Evolutionary conservation across 2,888 invertebrate genomes (phyloP).

Genomic region (Hylaea fasciaria): DNA sequence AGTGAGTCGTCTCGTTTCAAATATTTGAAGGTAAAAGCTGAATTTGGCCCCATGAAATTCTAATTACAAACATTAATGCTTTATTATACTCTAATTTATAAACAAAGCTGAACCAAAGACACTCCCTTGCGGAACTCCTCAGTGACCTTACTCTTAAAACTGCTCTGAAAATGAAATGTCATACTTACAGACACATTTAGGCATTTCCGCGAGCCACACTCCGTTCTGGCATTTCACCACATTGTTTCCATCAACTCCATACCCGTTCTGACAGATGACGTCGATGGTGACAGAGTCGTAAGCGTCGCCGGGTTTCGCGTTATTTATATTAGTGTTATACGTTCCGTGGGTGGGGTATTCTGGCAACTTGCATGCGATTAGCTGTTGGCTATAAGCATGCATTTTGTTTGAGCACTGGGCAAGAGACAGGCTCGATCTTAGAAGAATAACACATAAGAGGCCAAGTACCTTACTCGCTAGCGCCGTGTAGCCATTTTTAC

Average conservation of each 20-base stretch:
- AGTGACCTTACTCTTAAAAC: not conserved
- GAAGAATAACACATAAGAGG: too few species aligned
- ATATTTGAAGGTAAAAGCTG: too few species aligned
- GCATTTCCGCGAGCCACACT: slow-evolving; percentile 1
- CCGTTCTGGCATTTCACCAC: not conserved
- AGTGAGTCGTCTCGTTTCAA: too few species aligned
- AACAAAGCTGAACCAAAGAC: not conserved
- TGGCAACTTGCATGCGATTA: not conserved
- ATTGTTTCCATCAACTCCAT: slow-evolving; percentile 3
- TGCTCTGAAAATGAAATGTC: not conserved
- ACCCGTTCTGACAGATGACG: not conserved
- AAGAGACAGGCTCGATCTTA: too few species aligned
- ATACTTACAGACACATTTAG: slow-evolving; percentile 40
- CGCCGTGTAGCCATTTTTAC: too few species aligned
- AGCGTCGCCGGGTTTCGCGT: slow-evolving; percentile 7
- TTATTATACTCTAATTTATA: too few species aligned
- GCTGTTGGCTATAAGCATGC: too few species aligned
- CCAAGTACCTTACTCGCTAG: too few species aligned
- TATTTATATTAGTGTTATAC: not conserved
- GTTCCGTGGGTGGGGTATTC: not conserved
- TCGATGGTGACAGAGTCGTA: slow-evolving; percentile 4
- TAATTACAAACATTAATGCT: too few species aligned
- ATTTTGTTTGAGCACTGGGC: too few species aligned
- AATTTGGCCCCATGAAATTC: too few species aligned
- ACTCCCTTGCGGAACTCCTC: slow-evolving; percentile 2